Base-by-base conservation (phyloP, 2,113 vertebrate species). In the Polypterus senegalus region DNA sequence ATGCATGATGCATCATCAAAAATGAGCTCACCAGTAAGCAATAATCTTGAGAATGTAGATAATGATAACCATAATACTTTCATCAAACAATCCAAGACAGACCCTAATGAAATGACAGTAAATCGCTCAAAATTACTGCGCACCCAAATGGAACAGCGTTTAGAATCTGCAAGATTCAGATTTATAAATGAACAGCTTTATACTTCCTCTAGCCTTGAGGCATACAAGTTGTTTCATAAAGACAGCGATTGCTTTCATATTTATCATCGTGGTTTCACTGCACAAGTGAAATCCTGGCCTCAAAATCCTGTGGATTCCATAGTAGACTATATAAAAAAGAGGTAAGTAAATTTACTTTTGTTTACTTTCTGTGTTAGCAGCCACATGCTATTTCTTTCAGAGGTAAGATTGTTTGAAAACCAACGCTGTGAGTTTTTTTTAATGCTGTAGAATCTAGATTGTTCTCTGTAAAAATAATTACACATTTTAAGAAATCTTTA, bases 121-220 rank as follows among this genome's bases (percentile, higher is more conserved):
- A 83, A 84, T 54, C 78, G 73, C 57, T 83, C 87, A 0, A 63
- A 68, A 9, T 71, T 74, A 8, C 71, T 95, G 54, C 78, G 90
- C 64, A 67, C 71, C 6, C 85, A 87, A 6, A 92, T 97, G 93
- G 79, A 88, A 69, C 83, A 86, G 58, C 86, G 87, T 0, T 71
- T 97, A 63, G 86, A 88, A 8, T 73, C 84, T 0, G 92, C 91
- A 1, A 87, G 87, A 5, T 97, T 98, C 77, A 92, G 94, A 44
- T 91, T 86, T 71, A 86, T 98, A 51, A 97, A 97, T 3, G 81
- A 97, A 65, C 81, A 87, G 67, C 71, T 98, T 4, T 97, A 97
- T 81, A 91, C 81, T 0, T 76, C 72, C 0, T 74, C 76, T 67
- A 94, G 95, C 70, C 77, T 48, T 0, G 88, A 89, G 9, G 92